A percentile compares a stretch with the other conserved stretches of the same genome.
phyloP scores from a whole-genome alignment of 2,797 vertebrate species.

The Pangasius djambal region DNA sequence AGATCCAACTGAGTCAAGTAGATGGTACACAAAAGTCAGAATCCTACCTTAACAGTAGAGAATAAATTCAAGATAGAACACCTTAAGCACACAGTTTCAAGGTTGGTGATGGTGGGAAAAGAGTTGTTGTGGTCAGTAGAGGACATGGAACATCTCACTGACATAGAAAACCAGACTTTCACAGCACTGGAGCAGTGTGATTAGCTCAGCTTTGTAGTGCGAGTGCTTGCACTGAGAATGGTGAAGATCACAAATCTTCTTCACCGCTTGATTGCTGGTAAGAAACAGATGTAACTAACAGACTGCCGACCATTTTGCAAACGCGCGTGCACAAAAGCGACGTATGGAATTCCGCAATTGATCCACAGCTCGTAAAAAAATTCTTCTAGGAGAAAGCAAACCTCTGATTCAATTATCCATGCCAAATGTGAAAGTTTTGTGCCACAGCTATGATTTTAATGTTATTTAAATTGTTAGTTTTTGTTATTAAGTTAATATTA shows the following conservation, averaged over 20 bases:
- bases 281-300: too few relatives aligned
- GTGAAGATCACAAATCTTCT: not conserved
- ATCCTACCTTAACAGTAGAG: too few relatives aligned
- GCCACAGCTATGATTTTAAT: not conserved
- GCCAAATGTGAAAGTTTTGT: not conserved
- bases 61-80: too few relatives aligned
- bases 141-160: not conserved
- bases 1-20: too few relatives aligned
- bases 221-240: not conserved
- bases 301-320: too few relatives aligned
- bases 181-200: not conserved
- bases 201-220: not conserved
- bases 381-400: too few relatives aligned
- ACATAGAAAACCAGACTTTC: not conserved
- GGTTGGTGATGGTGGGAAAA: not conserved
- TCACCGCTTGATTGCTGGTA: too few relatives aligned
- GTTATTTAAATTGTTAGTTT: not conserved
- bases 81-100: not conserved
- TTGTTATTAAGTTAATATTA: not conserved
- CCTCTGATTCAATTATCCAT: not conserved
- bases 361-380: too few relatives aligned
- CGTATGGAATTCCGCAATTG: too few relatives aligned
- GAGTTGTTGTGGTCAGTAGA: not conserved
- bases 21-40: too few relatives aligned
- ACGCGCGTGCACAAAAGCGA: too few relatives aligned